Evolutionary conservation across 2,113 vertebrate species (phyloP), one percentile per base, ranked within the genome.

Genomic region (Myocastor coypus): DNA sequence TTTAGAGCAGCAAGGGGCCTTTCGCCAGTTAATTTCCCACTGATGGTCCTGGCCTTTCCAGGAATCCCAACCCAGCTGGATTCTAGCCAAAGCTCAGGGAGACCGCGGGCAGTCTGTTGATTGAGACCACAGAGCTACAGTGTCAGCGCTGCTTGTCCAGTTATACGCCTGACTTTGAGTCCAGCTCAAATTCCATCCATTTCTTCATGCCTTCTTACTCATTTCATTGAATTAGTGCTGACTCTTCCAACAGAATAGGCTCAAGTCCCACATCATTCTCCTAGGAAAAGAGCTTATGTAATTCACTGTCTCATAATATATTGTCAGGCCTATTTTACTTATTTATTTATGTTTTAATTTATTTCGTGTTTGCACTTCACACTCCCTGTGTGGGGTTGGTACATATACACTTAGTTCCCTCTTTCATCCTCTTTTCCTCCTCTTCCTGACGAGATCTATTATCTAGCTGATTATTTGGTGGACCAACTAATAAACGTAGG

Each of bases 11-110:
- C 63, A 57, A 87, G 92, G 57, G 37, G 12, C 13, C 8, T 86
- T 94, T 92, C 63, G 73, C 83, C 92, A 93, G 80, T 66, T 94
- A 86, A 91, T 93, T 91, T 93, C 42, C 75, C 63, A 83, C 34
- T 82, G 68, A 73, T 78, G 52, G 64, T 7, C 17, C 52, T n/a
- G 75, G 40, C 4, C 37, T 94, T 40, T 93, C 59, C 78, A 93
- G 68, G 24, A 93, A 87, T 32, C 12, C 46, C 86, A 46, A 85
- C 63, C 13, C 17, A 92, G 19, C 46, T 26, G 2, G 17, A 83
- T 22, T 42, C 52, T 61, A 11, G 40, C 63, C 32, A 50, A 50
- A 7, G 12, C 22, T 80, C 80, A 59, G 19, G 34, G 34, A 91
- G 86, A 86, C 30, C 68, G 8, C 83, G 46, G 94, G n/a, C 32